Base-by-base conservation (phyloP, 1,140 invertebrate species). In the Trichoplusia ni region DNA sequence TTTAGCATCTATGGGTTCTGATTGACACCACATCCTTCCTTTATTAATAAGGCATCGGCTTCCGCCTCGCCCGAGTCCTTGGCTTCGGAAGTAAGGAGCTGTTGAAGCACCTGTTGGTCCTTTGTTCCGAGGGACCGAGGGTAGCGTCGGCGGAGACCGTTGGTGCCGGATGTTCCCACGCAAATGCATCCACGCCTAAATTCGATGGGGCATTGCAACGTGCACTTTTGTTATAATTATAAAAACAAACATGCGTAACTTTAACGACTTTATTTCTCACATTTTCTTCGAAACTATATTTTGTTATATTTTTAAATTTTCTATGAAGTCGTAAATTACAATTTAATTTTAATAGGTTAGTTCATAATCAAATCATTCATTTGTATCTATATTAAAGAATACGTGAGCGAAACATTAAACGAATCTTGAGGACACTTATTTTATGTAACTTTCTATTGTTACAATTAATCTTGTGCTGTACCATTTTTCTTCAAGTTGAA, bases 131-230 rank as follows among this genome's bases (percentile, higher is more conserved):
- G 14, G 14, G 56, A 42, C 40, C 33, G 68, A 64, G 69, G 69
- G 68, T 71, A 70, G 63, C 51, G 35, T 67, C 53, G 37, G 44
- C 64, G 71, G 61, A 47, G 54, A 40, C 49, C 16, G 65, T 8
- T 69, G 64, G 35, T 37, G 49, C 69, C 84, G 84, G 86, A 86
- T 83, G 74, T 89, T 89, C 86, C 80, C 84, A 89, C 84, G 84
- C 70, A 38, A 64, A 75, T 14, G 56, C 40, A 46, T 31, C 49
- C 68, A 64, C 68, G 71, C 70, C 69, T 65, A 73, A 70, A 58
- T 75, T 68, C 54, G 62, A 70, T 68, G 69, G 44, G 23, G 29
- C 44, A 42, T 59, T 42, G 56, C 56, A 33, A 46, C 19, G 27
- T 40, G 33, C 60, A 29, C 60, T 60, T 60, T 62, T 61, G 70